These are phyloP conservation scores for Ferrisia virgata DNA, from an alignment of 2,888 invertebrate species.

Conservation along the genomic window DNA sequence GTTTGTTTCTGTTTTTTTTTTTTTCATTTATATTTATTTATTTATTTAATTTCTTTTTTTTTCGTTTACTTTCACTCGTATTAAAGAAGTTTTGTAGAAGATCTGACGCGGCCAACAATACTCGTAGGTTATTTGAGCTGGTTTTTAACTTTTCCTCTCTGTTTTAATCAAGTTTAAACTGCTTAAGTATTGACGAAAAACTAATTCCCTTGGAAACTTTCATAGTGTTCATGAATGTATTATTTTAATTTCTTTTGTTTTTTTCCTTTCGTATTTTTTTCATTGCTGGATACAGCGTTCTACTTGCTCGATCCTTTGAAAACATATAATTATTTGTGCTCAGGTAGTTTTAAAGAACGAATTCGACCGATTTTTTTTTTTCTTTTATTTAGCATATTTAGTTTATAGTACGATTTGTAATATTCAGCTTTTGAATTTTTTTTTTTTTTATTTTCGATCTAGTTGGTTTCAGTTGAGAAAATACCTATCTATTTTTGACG, in stretches of 20 bases:
- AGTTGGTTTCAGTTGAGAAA: neutral
- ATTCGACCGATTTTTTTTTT: too few species aligned
- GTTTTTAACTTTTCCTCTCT: neutral
- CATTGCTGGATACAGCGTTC: too few species aligned
- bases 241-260: neutral
- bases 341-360: neutral
- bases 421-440: too few species aligned
- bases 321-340: too few species aligned
- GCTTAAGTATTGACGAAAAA: neutral
- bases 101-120: neutral
- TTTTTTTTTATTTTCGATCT: neutral
- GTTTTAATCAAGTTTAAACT: neutral
- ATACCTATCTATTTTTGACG: neutral
- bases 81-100: neutral
- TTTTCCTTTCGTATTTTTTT: neutral
- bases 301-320: too few species aligned
- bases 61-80: constrained; percentile 5
- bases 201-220: neutral
- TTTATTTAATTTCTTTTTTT: neutral
- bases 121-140: neutral
- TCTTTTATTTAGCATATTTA: too few species aligned
- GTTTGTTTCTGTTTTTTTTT: neutral
- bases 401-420: too few species aligned
- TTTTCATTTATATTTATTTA: neutral
- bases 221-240: neutral